Conservation (phyloP, 2,888 invertebrate species). For the Drosophila kuntzei region DNA sequence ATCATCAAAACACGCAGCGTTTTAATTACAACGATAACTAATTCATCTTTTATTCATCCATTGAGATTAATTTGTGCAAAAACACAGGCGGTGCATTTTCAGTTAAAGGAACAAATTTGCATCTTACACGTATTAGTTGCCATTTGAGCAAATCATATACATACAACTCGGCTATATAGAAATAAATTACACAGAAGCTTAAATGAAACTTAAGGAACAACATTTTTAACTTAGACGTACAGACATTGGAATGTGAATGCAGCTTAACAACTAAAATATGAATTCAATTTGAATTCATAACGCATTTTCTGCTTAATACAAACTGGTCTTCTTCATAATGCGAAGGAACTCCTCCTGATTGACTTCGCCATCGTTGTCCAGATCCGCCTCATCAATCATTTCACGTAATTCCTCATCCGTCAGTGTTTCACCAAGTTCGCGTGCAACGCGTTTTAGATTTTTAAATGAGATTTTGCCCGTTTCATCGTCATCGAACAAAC, state of each 20-base stretch:
- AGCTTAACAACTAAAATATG: constrained; percentile 26
- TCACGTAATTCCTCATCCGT: constrained; percentile 98
- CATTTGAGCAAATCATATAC: constrained; percentile 28
- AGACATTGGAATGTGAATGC: constrained; percentile 29
- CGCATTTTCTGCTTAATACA: constrained; percentile 88
- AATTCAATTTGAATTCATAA: constrained; percentile 38
- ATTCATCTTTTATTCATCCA: constrained; percentile 49
- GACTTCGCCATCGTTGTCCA: constrained; percentile 98
- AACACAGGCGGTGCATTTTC: constrained; percentile 63
- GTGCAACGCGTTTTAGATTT: constrained; percentile 97
- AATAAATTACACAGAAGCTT: constrained; percentile 12
- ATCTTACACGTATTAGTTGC: constrained; percentile 25
- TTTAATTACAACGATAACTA: constrained; percentile 50
- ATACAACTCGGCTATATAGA: constrained; percentile 9
- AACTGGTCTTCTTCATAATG: constrained; percentile 98
- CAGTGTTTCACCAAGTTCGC: constrained; percentile 96
- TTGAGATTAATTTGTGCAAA: constrained; percentile 58
- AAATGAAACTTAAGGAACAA: constrained; percentile 42
- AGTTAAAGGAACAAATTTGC: constrained; percentile 36
- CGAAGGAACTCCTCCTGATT: constrained; percentile 97
- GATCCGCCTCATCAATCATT: constrained; percentile 99
- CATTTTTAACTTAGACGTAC: constrained; percentile 30
- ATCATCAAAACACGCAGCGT: background rate
- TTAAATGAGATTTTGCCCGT: constrained; percentile 98
- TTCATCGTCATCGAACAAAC: constrained; percentile 98